These are phyloP conservation scores for Balanococcus diminutus DNA, from an alignment of 2,888 invertebrate species.

Conservation along the genomic window DNA sequence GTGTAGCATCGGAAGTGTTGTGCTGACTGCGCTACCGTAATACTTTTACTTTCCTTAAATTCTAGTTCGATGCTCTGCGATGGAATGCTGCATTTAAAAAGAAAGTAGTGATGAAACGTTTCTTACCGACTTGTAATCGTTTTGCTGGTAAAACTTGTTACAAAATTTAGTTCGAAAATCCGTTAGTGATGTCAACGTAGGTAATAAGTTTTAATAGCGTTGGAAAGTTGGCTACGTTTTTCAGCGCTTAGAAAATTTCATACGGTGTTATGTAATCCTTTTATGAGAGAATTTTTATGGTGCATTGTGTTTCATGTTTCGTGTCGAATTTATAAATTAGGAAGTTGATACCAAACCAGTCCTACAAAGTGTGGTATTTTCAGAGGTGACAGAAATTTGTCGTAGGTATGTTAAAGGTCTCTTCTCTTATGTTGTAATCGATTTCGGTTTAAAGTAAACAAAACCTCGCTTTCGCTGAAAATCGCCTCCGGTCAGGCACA, in stretches of 20 bases:
- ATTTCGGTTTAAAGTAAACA: neutral
- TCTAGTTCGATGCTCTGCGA: slow-evolving; percentile 16
- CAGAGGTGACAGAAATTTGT: neutral
- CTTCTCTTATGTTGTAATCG: neutral
- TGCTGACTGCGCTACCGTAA: neutral
- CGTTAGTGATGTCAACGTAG: neutral
- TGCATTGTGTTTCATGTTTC: neutral
- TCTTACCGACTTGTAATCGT: neutral
- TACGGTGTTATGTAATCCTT: neutral
- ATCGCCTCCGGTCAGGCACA: neutral
- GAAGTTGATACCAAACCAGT: slow-evolving; percentile 20
- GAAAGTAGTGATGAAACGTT: slow-evolving; percentile 22
- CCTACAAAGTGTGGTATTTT: neutral
- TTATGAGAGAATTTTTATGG: neutral
- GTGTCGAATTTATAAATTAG: slow-evolving; percentile 2
- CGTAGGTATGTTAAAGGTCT: slow-evolving; percentile 8
- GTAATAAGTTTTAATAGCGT: neutral
- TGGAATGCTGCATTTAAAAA: slow-evolving; percentile 28
- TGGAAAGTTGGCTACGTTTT: slow-evolving; percentile 17
- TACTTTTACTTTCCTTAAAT: slow-evolving; percentile 42
- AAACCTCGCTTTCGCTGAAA: neutral
- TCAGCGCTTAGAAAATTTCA: slow-evolving; percentile 14
- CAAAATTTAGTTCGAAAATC: neutral
- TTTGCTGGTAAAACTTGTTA: slow-evolving; percentile 20
- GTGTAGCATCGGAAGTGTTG: neutral